phyloP scores from a whole-genome alignment of 2,888 invertebrate genomes.

The Nomada lathburiana region DNA sequence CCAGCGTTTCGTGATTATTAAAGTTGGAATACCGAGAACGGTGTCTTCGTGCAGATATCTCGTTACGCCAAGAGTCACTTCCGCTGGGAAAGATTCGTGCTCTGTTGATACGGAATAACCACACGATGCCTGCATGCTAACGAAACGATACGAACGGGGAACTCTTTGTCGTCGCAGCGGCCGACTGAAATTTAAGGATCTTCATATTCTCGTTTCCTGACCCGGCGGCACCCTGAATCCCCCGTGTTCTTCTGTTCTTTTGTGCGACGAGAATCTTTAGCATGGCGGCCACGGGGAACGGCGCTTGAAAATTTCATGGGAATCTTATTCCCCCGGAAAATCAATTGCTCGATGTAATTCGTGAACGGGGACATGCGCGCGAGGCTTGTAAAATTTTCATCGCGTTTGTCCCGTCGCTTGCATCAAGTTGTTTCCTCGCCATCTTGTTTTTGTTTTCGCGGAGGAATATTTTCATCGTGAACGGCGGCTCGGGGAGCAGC shows the following conservation, averaged over 20 bases:
- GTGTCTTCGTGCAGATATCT: slow-evolving; percentile 48
- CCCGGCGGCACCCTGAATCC: neutral
- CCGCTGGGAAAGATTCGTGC: slow-evolving; percentile 59
- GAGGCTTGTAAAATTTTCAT: neutral
- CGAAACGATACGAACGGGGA: slow-evolving; percentile 41
- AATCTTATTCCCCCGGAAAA: neutral
- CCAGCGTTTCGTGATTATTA: no score
- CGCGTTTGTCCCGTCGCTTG: no score
- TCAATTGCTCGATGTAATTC: neutral
- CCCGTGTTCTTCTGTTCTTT: neutral
- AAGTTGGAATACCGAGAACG: slow-evolving; percentile 21
- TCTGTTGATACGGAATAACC: slow-evolving; percentile 56
- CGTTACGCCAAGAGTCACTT: slow-evolving; percentile 55
- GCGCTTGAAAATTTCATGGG: neutral
- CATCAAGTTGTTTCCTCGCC: no score
- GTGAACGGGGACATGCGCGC: neutral
- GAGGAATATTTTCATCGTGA: neutral
- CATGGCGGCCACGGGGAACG: no score
- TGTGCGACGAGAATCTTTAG: no score
- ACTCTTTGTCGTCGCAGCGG: slow-evolving; percentile 24
- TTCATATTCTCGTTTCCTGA: slow-evolving; percentile 42
- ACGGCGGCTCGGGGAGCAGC: neutral
- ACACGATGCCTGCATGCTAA: slow-evolving; percentile 48
- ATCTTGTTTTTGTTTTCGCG: neutral
- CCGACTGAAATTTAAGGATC: slow-evolving; percentile 43